Evolutionary conservation across 1,140 invertebrate species (phyloP).

Genomic region (Charaxes varanes): DNA sequence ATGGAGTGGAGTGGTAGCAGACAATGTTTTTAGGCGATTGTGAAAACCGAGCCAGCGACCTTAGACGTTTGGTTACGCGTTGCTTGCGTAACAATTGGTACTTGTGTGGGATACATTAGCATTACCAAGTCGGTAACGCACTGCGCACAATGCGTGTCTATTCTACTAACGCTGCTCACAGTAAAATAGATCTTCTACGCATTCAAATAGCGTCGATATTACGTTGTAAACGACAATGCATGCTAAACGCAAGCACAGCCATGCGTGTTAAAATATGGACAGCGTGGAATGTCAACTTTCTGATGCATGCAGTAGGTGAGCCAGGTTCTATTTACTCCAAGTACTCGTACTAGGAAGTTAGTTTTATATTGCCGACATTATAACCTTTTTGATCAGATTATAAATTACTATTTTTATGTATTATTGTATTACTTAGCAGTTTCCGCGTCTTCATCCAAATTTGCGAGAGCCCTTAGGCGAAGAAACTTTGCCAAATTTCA

Average conservation of each 20-base stretch:
- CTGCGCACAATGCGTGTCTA: slow-evolving; percentile 17
- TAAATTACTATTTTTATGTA: no score
- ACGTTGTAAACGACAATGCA: no score
- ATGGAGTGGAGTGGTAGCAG: no score
- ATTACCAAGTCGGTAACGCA: slow-evolving; percentile 30
- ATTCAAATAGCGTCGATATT: background rate
- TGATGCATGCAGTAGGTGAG: slow-evolving; percentile 8
- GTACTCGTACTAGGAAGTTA: background rate
- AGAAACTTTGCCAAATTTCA: no score
- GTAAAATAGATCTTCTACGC: slow-evolving; percentile 4
- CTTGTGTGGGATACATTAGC: slow-evolving; percentile 28
- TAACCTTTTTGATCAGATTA: no score
- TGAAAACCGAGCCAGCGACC: slow-evolving; percentile 25
- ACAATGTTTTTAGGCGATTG: slow-evolving; percentile 15
- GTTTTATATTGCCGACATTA: background rate
- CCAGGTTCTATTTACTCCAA: background rate
- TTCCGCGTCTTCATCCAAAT: no score
- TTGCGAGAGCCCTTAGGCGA: no score
- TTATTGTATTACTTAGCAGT: no score
- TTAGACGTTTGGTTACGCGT: slow-evolving; percentile 16
- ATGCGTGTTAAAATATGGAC: slow-evolving; percentile 12
- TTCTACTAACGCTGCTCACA: background rate
- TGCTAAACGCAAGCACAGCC: slow-evolving; percentile 3
- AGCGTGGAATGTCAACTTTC: slow-evolving; percentile 16
- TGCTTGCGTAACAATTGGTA: slow-evolving; percentile 23